Evolutionary conservation across 2,888 invertebrate species (phyloP).

Genomic region (Baccha elongata): DNA sequence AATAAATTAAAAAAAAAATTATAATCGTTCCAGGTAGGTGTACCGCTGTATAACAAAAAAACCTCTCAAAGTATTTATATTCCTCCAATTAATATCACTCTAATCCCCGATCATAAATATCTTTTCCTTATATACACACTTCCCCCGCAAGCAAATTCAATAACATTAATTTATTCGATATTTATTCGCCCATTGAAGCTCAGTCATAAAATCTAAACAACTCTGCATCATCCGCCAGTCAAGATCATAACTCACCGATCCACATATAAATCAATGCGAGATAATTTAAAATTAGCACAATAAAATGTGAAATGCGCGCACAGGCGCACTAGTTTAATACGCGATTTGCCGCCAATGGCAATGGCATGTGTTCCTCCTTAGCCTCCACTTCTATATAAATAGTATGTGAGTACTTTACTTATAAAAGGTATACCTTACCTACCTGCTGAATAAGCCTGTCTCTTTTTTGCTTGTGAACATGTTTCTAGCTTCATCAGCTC

Average conservation of each 20-base stretch:
- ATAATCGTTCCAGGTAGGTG: background rate
- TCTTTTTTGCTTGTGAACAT: slow-evolving; percentile 55
- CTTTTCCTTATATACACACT: slow-evolving; percentile 7
- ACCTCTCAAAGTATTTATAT: slow-evolving; percentile 22
- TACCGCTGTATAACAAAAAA: too few relatives aligned
- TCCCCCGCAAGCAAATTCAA: slow-evolving; percentile 29
- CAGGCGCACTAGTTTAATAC: slow-evolving; percentile 51
- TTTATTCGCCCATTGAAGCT: slow-evolving; percentile 50
- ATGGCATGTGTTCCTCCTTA: slow-evolving; percentile 35
- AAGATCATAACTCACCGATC: slow-evolving; percentile 71
- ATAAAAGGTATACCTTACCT: slow-evolving; percentile 7
- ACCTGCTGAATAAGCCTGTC: slow-evolving; percentile 37
- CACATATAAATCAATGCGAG: slow-evolving; percentile 70
- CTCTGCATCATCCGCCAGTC: slow-evolving; percentile 31
- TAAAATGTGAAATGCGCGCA: slow-evolving; percentile 70
- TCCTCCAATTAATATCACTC: slow-evolving; percentile 46
- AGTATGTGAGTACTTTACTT: background rate
- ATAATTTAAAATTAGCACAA: slow-evolving; percentile 73
- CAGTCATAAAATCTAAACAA: slow-evolving; percentile 46
- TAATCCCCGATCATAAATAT: slow-evolving; percentile 9
- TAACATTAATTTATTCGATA: slow-evolving; percentile 58
- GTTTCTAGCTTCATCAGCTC: slow-evolving; percentile 68
- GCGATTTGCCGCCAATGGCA: background rate
- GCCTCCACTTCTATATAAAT: too few relatives aligned
- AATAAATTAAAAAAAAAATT: background rate